phyloP scores from a whole-genome alignment of 2,888 invertebrate genomes.

The Heliconius erato region DNA sequence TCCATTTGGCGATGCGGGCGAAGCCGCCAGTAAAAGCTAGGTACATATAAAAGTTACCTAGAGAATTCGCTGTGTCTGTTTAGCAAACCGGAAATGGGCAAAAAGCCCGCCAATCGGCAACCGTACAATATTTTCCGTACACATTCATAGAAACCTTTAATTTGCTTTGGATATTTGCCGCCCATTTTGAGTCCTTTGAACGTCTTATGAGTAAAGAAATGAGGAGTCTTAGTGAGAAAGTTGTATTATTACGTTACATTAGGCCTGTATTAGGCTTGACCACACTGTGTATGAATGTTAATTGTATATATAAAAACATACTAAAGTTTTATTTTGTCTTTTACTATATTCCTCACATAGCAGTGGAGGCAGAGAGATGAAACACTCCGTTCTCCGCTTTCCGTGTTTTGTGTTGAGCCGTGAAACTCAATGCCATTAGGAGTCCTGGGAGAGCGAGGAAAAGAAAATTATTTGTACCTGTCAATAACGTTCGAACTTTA shows the following conservation, averaged over 20 bases:
- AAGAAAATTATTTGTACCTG: no score
- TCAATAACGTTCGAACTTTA: no score
- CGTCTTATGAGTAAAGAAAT: slow-evolving; percentile 7
- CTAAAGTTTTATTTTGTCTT: no score
- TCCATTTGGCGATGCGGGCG: no score
- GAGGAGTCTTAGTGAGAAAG: background rate
- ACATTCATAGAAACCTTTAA: slow-evolving; percentile 46
- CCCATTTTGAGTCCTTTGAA: slow-evolving; percentile 28
- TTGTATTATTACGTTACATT: slow-evolving; percentile 17
- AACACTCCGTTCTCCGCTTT: no score
- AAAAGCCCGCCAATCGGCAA: slow-evolving; percentile 41
- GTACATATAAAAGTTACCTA: slow-evolving; percentile 39
- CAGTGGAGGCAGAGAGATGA: no score
- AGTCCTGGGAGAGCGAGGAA: no score
- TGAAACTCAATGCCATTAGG: no score
- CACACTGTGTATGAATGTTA: background rate
- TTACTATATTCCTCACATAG: no score
- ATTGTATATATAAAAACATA: background rate
- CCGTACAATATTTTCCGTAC: slow-evolving; percentile 38
- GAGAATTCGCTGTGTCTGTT: slow-evolving; percentile 36
- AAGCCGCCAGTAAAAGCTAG: background rate
- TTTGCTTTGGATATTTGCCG: slow-evolving; percentile 17
- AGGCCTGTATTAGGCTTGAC: background rate
- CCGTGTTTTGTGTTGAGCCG: no score
- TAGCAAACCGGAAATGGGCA: slow-evolving; percentile 49